These are phyloP conservation scores for Drosophila gunungcola DNA, from an alignment of 1,140 invertebrate species.

Conservation along the genomic window DNA sequence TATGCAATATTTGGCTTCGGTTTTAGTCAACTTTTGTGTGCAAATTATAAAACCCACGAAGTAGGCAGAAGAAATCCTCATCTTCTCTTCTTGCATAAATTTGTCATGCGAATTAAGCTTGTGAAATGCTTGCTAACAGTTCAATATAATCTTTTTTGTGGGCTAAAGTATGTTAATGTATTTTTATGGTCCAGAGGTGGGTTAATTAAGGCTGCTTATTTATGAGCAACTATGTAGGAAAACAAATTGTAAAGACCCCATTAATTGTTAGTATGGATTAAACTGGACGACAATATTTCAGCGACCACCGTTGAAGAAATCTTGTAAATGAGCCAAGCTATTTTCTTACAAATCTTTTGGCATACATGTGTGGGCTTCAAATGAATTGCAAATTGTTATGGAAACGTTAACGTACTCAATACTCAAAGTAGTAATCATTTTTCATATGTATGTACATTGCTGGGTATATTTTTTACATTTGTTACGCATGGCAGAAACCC, in stretches of 20 bases:
- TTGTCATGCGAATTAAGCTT: conserved; percentile 71
- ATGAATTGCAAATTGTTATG: conserved; percentile 50
- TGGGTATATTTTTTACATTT: conserved; percentile 17
- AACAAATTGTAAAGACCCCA: background rate
- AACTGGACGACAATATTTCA: background rate
- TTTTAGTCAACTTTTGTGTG: conserved; percentile 57
- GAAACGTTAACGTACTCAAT: conserved; percentile 48
- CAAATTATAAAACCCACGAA: conserved; percentile 39
- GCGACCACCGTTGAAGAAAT: conserved; percentile 23
- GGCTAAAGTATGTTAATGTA: conserved; percentile 13
- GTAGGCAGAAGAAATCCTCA: conserved; percentile 16
- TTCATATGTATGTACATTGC: background rate
- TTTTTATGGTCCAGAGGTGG: background rate
- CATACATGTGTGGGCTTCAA: conserved; percentile 33
- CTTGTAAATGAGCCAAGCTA: conserved; percentile 17
- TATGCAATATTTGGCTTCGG: conserved; percentile 49
- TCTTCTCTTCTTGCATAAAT: conserved; percentile 49
- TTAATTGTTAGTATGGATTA: background rate
- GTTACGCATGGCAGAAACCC: conserved; percentile 59
- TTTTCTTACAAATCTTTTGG: conserved; percentile 13
- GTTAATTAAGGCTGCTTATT: conserved; percentile 7
- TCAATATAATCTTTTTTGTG: conserved; percentile 35
- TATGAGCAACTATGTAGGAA: background rate
- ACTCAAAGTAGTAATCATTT: conserved; percentile 23
- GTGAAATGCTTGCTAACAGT: conserved; percentile 62